Conservation (phyloP, 2,113 vertebrate species). For the Calonectris borealis region DNA sequence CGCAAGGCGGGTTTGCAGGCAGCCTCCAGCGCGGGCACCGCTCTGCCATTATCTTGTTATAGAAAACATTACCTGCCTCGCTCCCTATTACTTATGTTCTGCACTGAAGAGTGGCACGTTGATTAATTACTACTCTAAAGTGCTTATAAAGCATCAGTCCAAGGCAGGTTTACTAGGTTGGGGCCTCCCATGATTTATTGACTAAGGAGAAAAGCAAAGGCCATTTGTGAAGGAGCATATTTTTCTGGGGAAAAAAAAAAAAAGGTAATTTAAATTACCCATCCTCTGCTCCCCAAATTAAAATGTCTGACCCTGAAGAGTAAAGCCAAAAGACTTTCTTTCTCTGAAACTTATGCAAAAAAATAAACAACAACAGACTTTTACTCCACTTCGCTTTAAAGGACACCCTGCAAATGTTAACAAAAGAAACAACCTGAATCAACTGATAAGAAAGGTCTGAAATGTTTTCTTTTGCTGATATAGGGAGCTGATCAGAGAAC, state of each 20-base stretch:
- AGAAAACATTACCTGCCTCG: not conserved
- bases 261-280: not conserved
- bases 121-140: constrained; percentile 62
- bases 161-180: constrained; percentile 58
- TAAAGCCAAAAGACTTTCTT: not conserved
- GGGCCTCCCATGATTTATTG: constrained; percentile 59
- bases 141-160: constrained; percentile 58
- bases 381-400: not conserved
- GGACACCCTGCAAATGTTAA: not conserved
- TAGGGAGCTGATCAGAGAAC: not conserved
- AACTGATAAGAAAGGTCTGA: not conserved
- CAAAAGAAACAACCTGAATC: not conserved
- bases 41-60: not conserved
- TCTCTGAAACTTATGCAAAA: not conserved
- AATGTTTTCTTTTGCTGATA: not conserved
- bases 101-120: not conserved
- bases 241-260: not conserved
- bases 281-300: not conserved
- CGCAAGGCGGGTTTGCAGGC: not conserved
- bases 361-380: not conserved
- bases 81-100: not conserved
- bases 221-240: constrained; percentile 39
- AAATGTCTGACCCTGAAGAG: not conserved
- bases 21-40: not conserved
- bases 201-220: constrained; percentile 31